phyloP scores from a whole-genome alignment of 2,797 vertebrate genomes.

The Nyctalus aviator region DNA sequence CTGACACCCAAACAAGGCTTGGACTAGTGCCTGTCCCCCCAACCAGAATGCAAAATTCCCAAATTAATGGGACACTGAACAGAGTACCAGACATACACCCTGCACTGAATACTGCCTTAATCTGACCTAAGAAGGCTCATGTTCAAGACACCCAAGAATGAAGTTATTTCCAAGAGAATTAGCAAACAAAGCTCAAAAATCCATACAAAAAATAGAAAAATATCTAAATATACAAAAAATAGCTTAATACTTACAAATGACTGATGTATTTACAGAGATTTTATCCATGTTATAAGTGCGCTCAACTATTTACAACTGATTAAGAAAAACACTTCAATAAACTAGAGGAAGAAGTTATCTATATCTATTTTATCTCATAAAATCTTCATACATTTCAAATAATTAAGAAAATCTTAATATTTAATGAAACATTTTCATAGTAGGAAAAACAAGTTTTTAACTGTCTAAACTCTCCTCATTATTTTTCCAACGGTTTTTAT shows the following conservation, averaged over 20 bases:
- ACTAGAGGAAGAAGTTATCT: background rate
- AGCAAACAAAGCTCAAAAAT: background rate
- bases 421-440: background rate
- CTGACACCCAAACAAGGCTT: background rate
- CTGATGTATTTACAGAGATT: background rate
- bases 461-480: background rate
- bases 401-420: background rate
- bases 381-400: conserved; percentile 1
- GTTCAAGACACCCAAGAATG: background rate
- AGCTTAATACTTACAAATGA: background rate
- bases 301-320: background rate
- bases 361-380: background rate
- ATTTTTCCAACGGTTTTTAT: background rate
- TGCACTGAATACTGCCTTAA: background rate
- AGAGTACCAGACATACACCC: background rate
- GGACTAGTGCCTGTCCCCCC: background rate
- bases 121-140: background rate
- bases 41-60: background rate
- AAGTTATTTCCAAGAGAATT: background rate
- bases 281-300: background rate
- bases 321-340: background rate
- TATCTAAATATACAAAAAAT: background rate
- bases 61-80: background rate
- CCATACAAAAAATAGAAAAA: background rate
- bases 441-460: background rate